Evolutionary conservation across 2,113 vertebrate species (phyloP).

Genomic region (Crotalus horridus): DNA sequence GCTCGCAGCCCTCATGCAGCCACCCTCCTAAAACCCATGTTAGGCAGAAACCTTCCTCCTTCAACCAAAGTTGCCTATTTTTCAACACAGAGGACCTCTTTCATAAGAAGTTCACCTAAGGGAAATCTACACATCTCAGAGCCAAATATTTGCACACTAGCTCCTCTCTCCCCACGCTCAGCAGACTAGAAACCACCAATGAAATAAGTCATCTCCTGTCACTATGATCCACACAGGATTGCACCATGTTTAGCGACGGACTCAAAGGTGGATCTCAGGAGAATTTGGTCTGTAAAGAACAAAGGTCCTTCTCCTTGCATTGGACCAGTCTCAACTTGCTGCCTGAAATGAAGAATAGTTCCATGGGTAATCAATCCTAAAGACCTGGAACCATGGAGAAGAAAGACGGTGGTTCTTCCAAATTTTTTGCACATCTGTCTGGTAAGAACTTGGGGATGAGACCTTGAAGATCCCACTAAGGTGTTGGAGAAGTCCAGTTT

Average conservation of each 20-base stretch:
- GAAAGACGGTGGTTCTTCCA: too few relatives aligned
- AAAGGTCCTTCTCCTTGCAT: neutral
- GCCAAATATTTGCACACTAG: conserved; percentile 19
- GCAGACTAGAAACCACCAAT: neutral
- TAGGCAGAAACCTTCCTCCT: conserved; percentile 2
- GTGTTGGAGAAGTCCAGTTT: too few relatives aligned
- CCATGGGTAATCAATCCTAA: neutral
- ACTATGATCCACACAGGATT: neutral
- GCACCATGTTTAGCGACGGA: too few relatives aligned
- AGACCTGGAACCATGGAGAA: neutral
- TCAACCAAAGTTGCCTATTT: neutral
- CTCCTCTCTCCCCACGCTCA: neutral
- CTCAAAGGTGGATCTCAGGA: neutral
- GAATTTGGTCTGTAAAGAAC: too few relatives aligned
- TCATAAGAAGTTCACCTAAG: conserved; percentile 28
- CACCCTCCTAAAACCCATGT: neutral
- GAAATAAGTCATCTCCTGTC: neutral
- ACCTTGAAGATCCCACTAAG: too few relatives aligned
- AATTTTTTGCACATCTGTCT: neutral
- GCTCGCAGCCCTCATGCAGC: neutral
- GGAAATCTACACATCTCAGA: neutral
- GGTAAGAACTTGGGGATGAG: neutral
- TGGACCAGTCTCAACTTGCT: neutral
- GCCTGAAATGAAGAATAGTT: neutral
- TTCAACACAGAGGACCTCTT: neutral